A percentile compares a stretch with the other conserved stretches of the same genome.
phyloP scores from a whole-genome alignment of 2,888 invertebrate genomes.

The Tiliacea aurago region DNA sequence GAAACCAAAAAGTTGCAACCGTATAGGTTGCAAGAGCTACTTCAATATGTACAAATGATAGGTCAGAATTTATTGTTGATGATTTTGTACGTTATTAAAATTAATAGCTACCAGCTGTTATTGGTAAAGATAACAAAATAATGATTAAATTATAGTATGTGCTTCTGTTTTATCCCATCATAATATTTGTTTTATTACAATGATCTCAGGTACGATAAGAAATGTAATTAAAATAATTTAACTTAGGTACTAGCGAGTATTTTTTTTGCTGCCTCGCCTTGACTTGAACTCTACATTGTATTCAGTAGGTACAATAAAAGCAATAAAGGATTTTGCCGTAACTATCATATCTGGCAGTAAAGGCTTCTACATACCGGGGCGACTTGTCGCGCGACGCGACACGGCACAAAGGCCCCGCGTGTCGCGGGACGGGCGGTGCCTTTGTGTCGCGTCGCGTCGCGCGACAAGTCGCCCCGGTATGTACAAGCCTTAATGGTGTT shows the following conservation, averaged over 20 bases:
- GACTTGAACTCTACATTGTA: background rate
- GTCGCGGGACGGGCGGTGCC: too few relatives aligned
- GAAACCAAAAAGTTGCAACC: too few relatives aligned
- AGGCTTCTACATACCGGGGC: too few relatives aligned
- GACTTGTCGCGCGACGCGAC: too few relatives aligned
- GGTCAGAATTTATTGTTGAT: too few relatives aligned
- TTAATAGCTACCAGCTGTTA: slow-evolving; percentile 2
- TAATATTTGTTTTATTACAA: background rate
- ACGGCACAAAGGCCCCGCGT: too few relatives aligned
- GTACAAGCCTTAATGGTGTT: too few relatives aligned
- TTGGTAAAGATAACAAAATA: slow-evolving; percentile 1
- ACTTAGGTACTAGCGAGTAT: background rate
- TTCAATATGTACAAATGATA: too few relatives aligned
- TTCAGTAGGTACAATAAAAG: background rate
- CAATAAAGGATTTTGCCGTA: background rate
- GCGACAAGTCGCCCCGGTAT: too few relatives aligned
- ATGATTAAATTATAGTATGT: slow-evolving; percentile 2
- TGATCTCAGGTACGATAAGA: background rate
- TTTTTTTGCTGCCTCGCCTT: background rate
- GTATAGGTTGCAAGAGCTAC: too few relatives aligned
- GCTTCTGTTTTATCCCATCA: background rate
- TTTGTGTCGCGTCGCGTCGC: too few relatives aligned
- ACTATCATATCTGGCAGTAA: background rate
- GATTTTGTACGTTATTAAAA: background rate
- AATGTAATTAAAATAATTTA: background rate